These are phyloP conservation scores for Chaunax sp. DNA, from an alignment of 2,797 vertebrate genomes.

Conservation along the genomic window DNA sequence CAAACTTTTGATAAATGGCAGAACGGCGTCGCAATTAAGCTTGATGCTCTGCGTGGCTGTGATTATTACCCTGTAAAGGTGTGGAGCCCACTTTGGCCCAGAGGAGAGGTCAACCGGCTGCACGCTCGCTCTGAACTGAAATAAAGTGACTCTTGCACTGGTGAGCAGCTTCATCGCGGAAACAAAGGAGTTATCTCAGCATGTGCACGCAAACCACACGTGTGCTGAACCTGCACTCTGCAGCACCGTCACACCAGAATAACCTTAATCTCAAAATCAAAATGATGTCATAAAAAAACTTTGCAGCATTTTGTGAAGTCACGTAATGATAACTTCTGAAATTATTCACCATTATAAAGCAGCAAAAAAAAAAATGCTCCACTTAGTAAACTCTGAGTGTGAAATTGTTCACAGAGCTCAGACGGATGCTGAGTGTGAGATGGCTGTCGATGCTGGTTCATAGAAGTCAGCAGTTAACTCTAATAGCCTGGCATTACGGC, in stretches of 20 bases:
- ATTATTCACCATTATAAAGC: background rate
- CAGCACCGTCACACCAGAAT: background rate
- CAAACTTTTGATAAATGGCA: slow-evolving; percentile 63
- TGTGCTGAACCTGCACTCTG: background rate
- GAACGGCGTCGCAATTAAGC: slow-evolving; percentile 36
- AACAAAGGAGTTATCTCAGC: slow-evolving; percentile 22
- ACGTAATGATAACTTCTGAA: background rate
- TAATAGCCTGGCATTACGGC: slow-evolving; percentile 48
- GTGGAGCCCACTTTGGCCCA: slow-evolving; percentile 26
- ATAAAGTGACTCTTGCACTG: background rate
- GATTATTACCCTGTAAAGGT: slow-evolving; percentile 47
- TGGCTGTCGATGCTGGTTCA: slow-evolving; percentile 43
- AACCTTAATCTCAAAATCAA: background rate
- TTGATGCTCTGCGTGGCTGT: slow-evolving; percentile 32
- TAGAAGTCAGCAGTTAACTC: slow-evolving; percentile 65
- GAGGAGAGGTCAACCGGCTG: slow-evolving; percentile 16
- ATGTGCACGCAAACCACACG: background rate
- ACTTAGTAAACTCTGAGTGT: slow-evolving; percentile 6
- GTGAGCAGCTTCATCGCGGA: slow-evolving; percentile 34
- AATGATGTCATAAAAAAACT: background rate
- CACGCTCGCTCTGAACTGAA: slow-evolving; percentile 7
- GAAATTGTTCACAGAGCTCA: slow-evolving; percentile 22
- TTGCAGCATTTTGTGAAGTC: slow-evolving; percentile 1
- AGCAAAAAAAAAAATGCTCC: slow-evolving; percentile 1
- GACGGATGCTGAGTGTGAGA: slow-evolving; percentile 27